Evolutionary conservation across 2,797 vertebrate genomes (phyloP).

Genomic region (Dermochelys coriacea): DNA sequence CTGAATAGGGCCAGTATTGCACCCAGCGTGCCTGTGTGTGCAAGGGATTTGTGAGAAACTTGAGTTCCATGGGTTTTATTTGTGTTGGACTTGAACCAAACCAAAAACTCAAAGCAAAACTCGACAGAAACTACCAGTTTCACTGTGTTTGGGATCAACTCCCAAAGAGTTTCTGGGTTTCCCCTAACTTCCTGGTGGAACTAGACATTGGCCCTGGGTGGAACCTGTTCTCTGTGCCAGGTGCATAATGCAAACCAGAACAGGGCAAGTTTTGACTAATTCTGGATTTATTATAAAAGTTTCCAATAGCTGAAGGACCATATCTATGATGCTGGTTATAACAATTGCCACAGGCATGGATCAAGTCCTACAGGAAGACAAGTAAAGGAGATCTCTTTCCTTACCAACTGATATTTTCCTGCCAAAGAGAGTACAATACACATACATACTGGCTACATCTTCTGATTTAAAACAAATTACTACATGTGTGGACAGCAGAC

Average conservation of each 20-base stretch:
- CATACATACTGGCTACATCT: background rate
- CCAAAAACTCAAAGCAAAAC: background rate
- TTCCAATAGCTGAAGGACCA: background rate
- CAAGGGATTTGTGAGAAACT: background rate
- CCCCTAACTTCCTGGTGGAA: background rate
- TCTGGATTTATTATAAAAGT: background rate
- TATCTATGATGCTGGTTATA: background rate
- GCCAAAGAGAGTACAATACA: background rate
- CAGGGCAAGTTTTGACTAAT: background rate
- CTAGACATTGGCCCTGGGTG: background rate
- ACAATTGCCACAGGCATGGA: background rate
- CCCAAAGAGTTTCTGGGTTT: background rate
- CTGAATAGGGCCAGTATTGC: background rate
- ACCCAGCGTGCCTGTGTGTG: background rate
- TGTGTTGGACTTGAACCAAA: background rate
- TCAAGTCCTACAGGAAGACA: background rate
- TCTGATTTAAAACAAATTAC: background rate
- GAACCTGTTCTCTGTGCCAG: background rate
- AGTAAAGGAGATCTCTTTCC: background rate
- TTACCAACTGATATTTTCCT: background rate
- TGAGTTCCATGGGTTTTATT: background rate
- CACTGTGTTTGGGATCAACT: background rate
- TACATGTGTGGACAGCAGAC: background rate
- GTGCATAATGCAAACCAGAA: background rate
- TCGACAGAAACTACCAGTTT: background rate